Base-by-base conservation (phyloP, 2,113 vertebrate species). In the Gopherus evgoodei region DNA sequence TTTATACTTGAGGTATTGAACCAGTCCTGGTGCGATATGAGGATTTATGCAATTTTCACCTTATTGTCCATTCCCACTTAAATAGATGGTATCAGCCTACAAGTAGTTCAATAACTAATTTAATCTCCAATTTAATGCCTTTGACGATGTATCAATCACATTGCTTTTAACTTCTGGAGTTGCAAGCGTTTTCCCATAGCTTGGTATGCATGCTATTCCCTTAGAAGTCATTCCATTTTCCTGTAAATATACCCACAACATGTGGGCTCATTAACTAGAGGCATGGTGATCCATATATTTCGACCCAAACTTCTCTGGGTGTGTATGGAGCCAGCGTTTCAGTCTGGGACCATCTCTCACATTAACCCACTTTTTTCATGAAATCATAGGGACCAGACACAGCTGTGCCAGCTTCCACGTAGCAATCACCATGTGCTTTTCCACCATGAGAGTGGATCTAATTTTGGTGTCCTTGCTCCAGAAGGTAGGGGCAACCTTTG, bases 81-180 rank as follows among this genome's bases (percentile, higher is more conserved):
- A 89, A 94, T 14, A 84, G 50, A 97, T 83, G 76, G 35, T 82
- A 82, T 91, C 88, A 87, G 57, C 76, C 91, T 90, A 31, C 49
- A 94, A 85, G 90, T 90, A 89, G 97, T 96, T 98, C 97, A 93
- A 98, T 98, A 98, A 98, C 92, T 98, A 98, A 98, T 98, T 98
- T 98, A 97, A 96, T 89, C 94, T 96, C 87, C 75, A 95, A 87
- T 78, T 92, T 97, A 96, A 94, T 95, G 81, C 92, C 53, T 87
- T 89, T 96, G 97, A 97, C 96, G 92, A 97, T 86, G 52, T 59
- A 97, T 97, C 96, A 93, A 84, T 96, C 29, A 87, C 62, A 52
- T 79, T 80, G 16, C 62, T 89, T 96, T 93, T 90, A 93, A 97
- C 86, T 87, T 82, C 87, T 81, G 5, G 0, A 93, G 21, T 69